phyloP scores from a whole-genome alignment of 2,113 vertebrate species.

The Diadophis punctatus region DNA sequence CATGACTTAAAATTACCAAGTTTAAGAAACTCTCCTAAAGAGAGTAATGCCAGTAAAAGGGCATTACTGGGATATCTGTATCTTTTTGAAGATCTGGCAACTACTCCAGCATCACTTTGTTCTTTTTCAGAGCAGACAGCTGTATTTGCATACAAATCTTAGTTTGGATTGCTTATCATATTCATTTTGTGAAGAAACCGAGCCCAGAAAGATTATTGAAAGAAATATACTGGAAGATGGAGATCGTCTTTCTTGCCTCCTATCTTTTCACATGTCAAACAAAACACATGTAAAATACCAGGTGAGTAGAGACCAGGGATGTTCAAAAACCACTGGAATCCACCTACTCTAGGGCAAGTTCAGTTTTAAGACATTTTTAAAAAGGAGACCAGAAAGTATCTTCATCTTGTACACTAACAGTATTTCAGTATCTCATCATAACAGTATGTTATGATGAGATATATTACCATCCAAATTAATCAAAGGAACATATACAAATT shows the following conservation, averaged over 20 bases:
- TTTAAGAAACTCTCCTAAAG: not conserved
- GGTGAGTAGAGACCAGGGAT: not conserved
- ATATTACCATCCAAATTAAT: not conserved
- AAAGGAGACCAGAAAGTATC: not conserved
- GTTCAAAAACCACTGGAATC: not conserved
- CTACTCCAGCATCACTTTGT: not conserved
- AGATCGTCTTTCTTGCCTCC: not conserved
- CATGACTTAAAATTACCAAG: not conserved
- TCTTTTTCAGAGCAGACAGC: not conserved
- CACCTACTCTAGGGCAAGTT: not conserved
- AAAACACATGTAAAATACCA: not conserved
- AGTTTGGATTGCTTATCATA: not conserved
- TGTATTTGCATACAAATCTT: not conserved
- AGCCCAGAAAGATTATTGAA: not conserved
- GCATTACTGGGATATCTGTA: not conserved
- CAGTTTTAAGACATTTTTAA: not conserved
- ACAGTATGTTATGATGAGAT: not conserved
- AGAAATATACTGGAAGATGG: not conserved
- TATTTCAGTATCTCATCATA: not conserved
- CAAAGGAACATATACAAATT: not conserved
- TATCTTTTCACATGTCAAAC: not conserved
- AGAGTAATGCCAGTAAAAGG: not conserved
- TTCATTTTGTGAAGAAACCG: not conserved
- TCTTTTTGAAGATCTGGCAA: not conserved
- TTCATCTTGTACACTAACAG: not conserved